Conservation (phyloP, 2,888 invertebrate genomes). For the Clunio marinus region DNA sequence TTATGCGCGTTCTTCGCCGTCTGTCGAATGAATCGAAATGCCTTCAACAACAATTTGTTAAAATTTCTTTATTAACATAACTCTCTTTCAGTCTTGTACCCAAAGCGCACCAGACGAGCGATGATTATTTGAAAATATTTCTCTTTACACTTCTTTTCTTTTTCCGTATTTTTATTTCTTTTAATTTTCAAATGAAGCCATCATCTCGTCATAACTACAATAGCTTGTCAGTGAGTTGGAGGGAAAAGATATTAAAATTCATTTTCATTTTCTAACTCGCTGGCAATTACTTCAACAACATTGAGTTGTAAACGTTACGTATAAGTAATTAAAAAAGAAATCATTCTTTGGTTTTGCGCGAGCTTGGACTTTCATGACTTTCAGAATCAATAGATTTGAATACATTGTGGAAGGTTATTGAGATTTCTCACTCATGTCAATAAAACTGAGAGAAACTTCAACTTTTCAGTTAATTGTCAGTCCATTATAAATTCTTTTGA, state of each 20-base stretch:
- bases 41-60: slow-evolving; percentile 23
- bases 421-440: no score
- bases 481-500: background rate
- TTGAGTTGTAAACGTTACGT: background rate
- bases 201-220: background rate
- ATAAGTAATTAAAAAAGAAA: slow-evolving; percentile 24
- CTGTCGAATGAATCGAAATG: slow-evolving; percentile 15
- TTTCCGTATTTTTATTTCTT: background rate
- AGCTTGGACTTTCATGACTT: no score
- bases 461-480: background rate
- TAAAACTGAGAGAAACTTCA: no score
- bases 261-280: background rate
- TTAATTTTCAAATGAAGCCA: slow-evolving; percentile 4
- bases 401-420: no score
- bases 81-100: background rate
- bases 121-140: slow-evolving; percentile 30
- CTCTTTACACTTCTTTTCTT: background rate
- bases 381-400: no score
- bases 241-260: background rate
- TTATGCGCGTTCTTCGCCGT: slow-evolving; percentile 5
- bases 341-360: no score
- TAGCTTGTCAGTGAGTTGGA: background rate
- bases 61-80: slow-evolving; percentile 16
- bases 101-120: slow-evolving; percentile 22
- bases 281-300: slow-evolving; percentile 2